A percentile compares a stretch with the other conserved stretches of the same genome.
Evolutionary conservation across 2,888 invertebrate genomes (phyloP).

Genomic region (Tiliacea citrago): DNA sequence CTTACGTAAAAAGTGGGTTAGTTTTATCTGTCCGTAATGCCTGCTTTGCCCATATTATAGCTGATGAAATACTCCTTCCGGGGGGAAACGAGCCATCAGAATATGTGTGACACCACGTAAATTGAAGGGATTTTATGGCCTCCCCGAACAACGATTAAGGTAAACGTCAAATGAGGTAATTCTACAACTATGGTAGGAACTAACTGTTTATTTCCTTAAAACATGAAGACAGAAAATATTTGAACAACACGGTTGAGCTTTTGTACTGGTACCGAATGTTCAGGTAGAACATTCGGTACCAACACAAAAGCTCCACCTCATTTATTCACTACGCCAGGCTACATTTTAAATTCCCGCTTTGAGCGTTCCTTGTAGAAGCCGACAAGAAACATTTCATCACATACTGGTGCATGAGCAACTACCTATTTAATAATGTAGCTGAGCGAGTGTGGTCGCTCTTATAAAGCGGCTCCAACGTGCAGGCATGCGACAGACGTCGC

Average conservation of each 20-base stretch:
- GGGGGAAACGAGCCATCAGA: neutral
- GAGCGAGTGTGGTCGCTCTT: constrained; percentile 69
- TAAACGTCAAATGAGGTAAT: neutral
- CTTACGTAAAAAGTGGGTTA: too few relatives aligned
- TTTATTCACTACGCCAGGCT: constrained; percentile 22
- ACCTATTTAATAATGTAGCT: constrained; percentile 69
- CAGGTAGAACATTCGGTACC: neutral
- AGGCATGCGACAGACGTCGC: constrained; percentile 67
- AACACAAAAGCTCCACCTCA: constrained; percentile 30
- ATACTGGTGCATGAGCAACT: constrained; percentile 59
- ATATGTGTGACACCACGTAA: neutral
- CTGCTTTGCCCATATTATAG: too few relatives aligned
- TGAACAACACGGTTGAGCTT: neutral
- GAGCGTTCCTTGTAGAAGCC: constrained; percentile 37
- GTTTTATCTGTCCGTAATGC: too few relatives aligned
- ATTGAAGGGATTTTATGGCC: constrained; percentile 6
- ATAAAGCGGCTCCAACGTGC: constrained; percentile 70
- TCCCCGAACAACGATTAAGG: neutral
- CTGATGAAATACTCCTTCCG: neutral
- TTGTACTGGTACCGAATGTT: too few relatives aligned
- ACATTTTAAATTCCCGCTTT: constrained; percentile 55
- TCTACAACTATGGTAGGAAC: neutral
- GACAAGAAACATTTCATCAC: constrained; percentile 65
- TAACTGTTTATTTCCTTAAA: neutral
- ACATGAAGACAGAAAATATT: neutral